Evolutionary conservation across 2,797 vertebrate genomes (phyloP).

Genomic region (Triplophysa bombifrons): DNA sequence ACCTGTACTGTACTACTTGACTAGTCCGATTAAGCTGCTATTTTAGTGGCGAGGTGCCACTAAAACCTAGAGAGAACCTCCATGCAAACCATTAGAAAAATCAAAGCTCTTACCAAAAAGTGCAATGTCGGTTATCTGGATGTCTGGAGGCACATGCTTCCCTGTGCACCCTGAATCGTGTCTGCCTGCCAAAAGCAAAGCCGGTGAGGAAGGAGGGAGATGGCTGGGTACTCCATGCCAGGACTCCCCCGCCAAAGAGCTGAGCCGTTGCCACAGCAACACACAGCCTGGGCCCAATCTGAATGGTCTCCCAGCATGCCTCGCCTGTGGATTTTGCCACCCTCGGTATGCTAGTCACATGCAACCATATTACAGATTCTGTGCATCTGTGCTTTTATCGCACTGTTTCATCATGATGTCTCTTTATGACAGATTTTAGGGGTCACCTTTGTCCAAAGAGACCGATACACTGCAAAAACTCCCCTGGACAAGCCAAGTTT

Average conservation of each 20-base stretch:
- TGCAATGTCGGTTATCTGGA: slow-evolving; percentile 37
- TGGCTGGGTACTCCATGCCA: slow-evolving; percentile 63
- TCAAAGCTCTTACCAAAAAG: slow-evolving; percentile 52
- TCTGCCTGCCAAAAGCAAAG: slow-evolving; percentile 45
- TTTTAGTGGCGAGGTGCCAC: not conserved
- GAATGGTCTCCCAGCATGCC: slow-evolving; percentile 62
- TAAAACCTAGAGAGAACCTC: slow-evolving; percentile 23
- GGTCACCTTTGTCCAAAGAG: not conserved
- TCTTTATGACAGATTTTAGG: not conserved
- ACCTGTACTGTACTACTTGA: not conserved
- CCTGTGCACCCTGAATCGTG: slow-evolving; percentile 41
- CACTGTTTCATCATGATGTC: not conserved
- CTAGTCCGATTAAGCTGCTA: slow-evolving; percentile 5
- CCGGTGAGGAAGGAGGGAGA: slow-evolving; percentile 55
- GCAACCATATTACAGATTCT: slow-evolving; percentile 29
- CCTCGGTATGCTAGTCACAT: slow-evolving; percentile 41
- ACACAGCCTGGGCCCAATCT: slow-evolving; percentile 62
- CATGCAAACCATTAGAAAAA: slow-evolving; percentile 4
- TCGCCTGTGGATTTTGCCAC: slow-evolving; percentile 36
- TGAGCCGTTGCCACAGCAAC: slow-evolving; percentile 88
- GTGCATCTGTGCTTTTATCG: slow-evolving; percentile 26
- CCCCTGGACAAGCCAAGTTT: not conserved
- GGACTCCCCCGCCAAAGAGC: slow-evolving; percentile 72
- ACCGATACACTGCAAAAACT: not conserved
- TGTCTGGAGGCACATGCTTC: slow-evolving; percentile 49